These are phyloP conservation scores for Pedetes capensis DNA, from an alignment of 2,113 vertebrate species.

Conservation along the genomic window DNA sequence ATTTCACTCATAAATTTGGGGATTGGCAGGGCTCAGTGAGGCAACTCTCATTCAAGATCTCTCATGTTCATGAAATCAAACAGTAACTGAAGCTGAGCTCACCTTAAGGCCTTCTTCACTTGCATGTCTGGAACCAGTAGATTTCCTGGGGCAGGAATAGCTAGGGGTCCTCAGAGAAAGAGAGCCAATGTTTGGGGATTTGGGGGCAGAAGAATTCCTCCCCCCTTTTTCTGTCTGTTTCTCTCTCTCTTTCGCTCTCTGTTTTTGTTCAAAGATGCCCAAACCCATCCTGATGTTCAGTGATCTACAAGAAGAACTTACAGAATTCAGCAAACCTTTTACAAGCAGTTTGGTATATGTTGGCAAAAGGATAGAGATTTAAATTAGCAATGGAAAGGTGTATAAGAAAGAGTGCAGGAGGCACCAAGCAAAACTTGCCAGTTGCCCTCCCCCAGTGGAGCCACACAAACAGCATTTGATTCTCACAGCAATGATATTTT, in stretches of 20 bases:
- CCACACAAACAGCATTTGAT: background rate
- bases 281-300: background rate
- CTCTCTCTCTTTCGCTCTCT: background rate
- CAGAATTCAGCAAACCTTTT: background rate
- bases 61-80: background rate
- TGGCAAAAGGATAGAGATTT: background rate
- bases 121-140: background rate
- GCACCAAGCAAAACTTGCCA: background rate
- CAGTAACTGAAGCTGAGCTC: background rate
- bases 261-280: background rate
- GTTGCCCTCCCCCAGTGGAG: background rate
- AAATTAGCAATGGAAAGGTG: background rate
- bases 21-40: background rate
- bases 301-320: background rate
- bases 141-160: background rate
- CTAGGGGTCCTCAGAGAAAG: background rate
- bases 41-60: background rate
- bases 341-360: background rate
- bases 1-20: background rate
- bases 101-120: background rate
- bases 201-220: too few species aligned
- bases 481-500: background rate
- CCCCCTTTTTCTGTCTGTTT: too few species aligned
- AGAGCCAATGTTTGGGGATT: too few species aligned
- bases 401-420: background rate